Conservation (phyloP, 1,140 invertebrate species). For the Nymphalis io region DNA sequence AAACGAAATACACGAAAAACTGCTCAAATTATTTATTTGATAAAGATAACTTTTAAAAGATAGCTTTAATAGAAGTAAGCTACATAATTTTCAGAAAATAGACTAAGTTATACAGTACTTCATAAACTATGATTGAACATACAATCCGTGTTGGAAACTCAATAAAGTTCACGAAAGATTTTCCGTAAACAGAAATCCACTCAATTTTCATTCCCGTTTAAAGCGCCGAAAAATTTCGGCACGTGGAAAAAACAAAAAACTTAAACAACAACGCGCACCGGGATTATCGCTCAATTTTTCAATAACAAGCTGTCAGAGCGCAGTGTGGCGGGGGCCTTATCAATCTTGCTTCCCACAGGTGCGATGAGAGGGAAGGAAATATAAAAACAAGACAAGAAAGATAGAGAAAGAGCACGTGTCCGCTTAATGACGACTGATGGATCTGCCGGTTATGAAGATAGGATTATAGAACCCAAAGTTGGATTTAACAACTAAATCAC, state of each 20-base stretch:
- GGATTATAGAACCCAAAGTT: conserved; percentile 61
- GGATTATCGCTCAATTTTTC: conserved; percentile 77
- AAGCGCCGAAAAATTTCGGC: conserved; percentile 45
- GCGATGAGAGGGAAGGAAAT: conserved; percentile 40
- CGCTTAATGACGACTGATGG: conserved; percentile 76
- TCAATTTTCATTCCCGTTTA: conserved; percentile 49
- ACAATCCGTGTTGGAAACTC: not conserved
- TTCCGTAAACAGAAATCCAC: conserved; percentile 43
- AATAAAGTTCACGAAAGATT: conserved; percentile 11
- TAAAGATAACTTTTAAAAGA: too few relatives aligned
- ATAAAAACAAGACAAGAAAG: conserved; percentile 24
- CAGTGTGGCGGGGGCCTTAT: conserved; percentile 58
- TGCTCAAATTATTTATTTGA: too few relatives aligned
- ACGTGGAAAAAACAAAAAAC: conserved; percentile 54
- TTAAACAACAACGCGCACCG: conserved; percentile 62
- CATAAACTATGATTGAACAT: not conserved
- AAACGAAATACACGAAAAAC: too few relatives aligned
- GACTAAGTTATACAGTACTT: not conserved
- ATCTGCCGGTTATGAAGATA: conserved; percentile 65
- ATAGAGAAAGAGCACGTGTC: conserved; percentile 47
- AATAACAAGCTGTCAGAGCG: conserved; percentile 73
- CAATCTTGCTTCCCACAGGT: conserved; percentile 74
- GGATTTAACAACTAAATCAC: conserved; percentile 60
- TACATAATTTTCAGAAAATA: not conserved
- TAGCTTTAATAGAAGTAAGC: too few relatives aligned